Base-by-base conservation (phyloP, 2,113 vertebrate species). In the Pseudorhombus dupliciocellatus region DNA sequence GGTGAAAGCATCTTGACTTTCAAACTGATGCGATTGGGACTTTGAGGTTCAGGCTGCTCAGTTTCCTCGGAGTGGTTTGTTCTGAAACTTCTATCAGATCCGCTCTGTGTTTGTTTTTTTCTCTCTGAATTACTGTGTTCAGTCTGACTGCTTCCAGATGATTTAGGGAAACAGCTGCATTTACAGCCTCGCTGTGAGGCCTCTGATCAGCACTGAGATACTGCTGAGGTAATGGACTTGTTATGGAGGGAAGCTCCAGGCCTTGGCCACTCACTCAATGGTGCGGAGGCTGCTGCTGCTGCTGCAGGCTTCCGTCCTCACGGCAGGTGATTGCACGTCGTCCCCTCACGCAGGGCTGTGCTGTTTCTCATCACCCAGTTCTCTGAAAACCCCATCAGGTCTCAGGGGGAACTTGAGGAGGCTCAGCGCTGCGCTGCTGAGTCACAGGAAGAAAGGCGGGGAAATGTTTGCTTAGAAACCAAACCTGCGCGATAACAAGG, bases 291-390 rank as follows among this genome's bases (percentile, higher is more conserved):
- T 44, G 40, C 6, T 14, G 40, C 40, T 14, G 40, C 4, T 18
- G 40, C 40, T 44, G 40, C 6, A 37, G 2, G 37, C 37, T 31
- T 37, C 57, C 51, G 18, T 50, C 57, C 28, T 26, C 8, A 21
- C 68, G 22, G 37, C 56, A 6, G 64, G 56, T 63, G 58, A 69
- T 76, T 63, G 63, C 50, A 67, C 2, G 15, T 9, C 3, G 50
- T 55, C 56, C 50, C 60, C 65, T 56, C 56, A 68, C 26, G 31
- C 64, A 1, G n/a, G 48, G 21, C 5, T 11, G 34, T 12, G 63
- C 37, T 37, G 51, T 28, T 56, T 69, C 40, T 66, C 14, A 51
- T 30, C 22, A 14, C 52, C 68, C 24, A 15, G 65, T 58, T 48
- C 37, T 34, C 18, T 18, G 18, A 68, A 59, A 50, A 51, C 51